Percentiles rank a stretch among this genome's conserved stretches.
phyloP scores from a whole-genome alignment of 2,797 vertebrate species.

The Spinibarbus caldwelli region DNA sequence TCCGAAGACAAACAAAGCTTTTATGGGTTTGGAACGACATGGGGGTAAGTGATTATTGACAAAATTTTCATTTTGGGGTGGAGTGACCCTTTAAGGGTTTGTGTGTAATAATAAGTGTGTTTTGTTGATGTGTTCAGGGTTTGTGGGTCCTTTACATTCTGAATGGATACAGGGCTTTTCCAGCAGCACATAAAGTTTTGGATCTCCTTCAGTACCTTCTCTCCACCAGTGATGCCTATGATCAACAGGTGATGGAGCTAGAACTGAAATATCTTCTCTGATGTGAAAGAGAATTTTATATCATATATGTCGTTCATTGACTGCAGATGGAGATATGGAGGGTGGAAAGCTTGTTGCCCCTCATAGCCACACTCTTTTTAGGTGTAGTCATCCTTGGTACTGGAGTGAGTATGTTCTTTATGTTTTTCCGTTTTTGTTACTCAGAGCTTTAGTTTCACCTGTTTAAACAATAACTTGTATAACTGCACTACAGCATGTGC shows the following conservation, averaged over 20 bases:
- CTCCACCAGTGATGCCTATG: slow-evolving; percentile 67
- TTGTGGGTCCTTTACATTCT: slow-evolving; percentile 88
- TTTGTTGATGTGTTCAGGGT: slow-evolving; percentile 78
- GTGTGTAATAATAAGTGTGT: neutral
- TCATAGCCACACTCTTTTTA: slow-evolving; percentile 79
- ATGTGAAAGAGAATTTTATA: neutral
- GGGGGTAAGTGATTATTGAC: too few species aligned
- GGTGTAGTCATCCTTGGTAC: slow-evolving; percentile 77
- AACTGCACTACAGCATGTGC: neutral
- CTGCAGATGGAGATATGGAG: slow-evolving; percentile 71
- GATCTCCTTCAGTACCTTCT: slow-evolving; percentile 80
- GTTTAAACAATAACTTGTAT: neutral
- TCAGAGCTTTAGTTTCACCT: neutral
- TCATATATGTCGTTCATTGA: slow-evolving; percentile 3
- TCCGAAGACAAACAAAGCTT: too few species aligned
- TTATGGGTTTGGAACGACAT: too few species aligned
- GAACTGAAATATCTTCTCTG: neutral
- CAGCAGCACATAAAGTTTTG: slow-evolving; percentile 86
- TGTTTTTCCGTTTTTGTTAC: neutral
- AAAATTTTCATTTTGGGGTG: too few species aligned
- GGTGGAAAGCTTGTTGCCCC: slow-evolving; percentile 74
- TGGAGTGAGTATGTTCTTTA: slow-evolving; percentile 75
- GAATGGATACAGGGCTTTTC: slow-evolving; percentile 84
- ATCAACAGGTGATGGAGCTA: slow-evolving; percentile 52
- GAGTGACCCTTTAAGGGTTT: too few species aligned